Conservation (phyloP, 2,113 vertebrate species). For the Phylloscopus whistleri region DNA sequence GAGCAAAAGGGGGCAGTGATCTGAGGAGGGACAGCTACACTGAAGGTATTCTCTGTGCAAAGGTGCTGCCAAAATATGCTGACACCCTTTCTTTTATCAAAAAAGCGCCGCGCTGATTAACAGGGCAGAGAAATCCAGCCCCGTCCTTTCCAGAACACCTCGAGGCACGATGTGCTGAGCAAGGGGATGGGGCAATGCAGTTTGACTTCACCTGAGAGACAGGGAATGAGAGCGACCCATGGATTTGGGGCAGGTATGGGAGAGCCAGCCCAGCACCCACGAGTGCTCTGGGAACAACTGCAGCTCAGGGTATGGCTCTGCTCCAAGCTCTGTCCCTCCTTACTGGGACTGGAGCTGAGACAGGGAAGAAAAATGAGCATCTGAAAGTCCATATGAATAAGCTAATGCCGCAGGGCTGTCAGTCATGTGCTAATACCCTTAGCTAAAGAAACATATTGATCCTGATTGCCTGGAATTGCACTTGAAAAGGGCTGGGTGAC, state of each 20-base stretch:
- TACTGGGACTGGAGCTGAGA: background rate
- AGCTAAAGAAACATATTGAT: conserved; percentile 68
- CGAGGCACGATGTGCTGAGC: rapidly evolving
- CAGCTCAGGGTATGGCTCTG: background rate
- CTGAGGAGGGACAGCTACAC: background rate
- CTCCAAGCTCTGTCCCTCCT: background rate
- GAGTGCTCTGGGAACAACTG: background rate
- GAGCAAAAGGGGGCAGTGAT: background rate
- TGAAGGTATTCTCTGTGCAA: background rate
- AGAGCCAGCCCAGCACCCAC: background rate
- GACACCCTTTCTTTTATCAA: background rate
- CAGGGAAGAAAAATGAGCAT: conserved; percentile 45
- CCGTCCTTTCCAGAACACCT: background rate
- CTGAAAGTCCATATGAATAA: conserved; percentile 28
- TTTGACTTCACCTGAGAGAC: background rate
- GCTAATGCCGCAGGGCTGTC: conserved; percentile 39
- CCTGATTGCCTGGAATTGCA: conserved; percentile 67
- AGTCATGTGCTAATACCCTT: conserved; percentile 66
- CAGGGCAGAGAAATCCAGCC: background rate
- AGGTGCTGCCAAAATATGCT: background rate
- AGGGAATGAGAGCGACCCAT: rapidly evolving
- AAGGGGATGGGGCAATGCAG: background rate
- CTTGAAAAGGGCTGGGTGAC: conserved; percentile 70
- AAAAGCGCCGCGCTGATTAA: rapidly evolving
- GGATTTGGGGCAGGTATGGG: background rate